Evolutionary conservation across 2,113 vertebrate species (phyloP).

Genomic region (Elephantulus edwardii): DNA sequence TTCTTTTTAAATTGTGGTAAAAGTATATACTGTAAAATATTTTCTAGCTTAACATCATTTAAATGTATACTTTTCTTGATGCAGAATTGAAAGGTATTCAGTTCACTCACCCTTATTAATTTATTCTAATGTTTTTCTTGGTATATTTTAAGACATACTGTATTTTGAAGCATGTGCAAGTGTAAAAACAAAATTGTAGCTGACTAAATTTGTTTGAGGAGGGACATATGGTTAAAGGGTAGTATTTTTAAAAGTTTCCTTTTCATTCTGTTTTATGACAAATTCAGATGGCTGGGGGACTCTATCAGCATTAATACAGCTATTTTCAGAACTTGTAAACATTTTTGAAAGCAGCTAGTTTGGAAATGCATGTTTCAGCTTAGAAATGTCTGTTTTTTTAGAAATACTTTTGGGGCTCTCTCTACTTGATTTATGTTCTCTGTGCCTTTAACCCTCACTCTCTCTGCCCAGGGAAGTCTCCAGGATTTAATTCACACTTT

Average conservation of each 20-base stretch:
- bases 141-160: neutral
- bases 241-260: conserved; percentile 51
- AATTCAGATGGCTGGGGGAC: conserved; percentile 3
- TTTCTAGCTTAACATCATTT: too few species aligned
- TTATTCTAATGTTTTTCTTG: neutral
- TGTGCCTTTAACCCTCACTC: neutral
- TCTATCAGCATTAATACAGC: conserved; percentile 20
- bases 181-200: conserved; percentile 13
- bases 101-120: too few species aligned
- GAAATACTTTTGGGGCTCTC: neutral
- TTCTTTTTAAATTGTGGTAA: too few species aligned
- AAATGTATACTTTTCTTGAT: too few species aligned
- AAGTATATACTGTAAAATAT: too few species aligned
- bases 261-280: conserved; percentile 57
- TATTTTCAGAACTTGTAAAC: conserved; percentile 16
- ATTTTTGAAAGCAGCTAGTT: conserved; percentile 42
- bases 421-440: neutral
- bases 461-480: neutral
- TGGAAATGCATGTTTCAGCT: neutral
- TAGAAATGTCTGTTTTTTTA: neutral
- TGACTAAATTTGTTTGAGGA: conserved; percentile 30
- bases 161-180: conserved; percentile 30
- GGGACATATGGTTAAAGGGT: conserved; percentile 9
- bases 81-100: too few species aligned
- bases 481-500: neutral